phyloP scores from a whole-genome alignment of 2,797 vertebrate genomes.

The Clarias platycephalus region DNA sequence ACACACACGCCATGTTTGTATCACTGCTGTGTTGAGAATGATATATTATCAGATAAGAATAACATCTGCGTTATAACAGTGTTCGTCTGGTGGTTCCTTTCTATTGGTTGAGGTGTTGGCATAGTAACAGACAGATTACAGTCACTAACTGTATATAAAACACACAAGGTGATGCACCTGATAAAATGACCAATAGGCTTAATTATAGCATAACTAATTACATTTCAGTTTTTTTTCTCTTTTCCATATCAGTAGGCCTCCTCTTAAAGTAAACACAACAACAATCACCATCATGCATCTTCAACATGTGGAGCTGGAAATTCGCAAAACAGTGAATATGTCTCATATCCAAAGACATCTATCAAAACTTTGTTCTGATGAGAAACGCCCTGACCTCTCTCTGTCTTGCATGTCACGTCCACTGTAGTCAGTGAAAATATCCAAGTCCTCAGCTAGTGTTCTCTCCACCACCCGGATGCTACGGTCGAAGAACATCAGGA shows the following conservation, averaged over 20 bases:
- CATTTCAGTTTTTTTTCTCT: neutral
- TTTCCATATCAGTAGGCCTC: neutral
- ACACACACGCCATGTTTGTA: neutral
- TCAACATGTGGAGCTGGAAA: neutral
- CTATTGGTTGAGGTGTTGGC: neutral
- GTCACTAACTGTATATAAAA: neutral
- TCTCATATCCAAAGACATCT: neutral
- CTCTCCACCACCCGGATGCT: conserved; percentile 83
- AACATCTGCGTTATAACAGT: neutral
- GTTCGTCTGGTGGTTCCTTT: neutral
- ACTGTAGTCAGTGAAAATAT: conserved; percentile 89
- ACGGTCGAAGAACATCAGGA: conserved; percentile 84
- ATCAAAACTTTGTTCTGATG: neutral
- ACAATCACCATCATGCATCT: neutral
- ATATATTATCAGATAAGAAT: no score
- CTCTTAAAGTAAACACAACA: neutral
- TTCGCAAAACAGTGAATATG: neutral
- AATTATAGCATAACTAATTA: neutral
- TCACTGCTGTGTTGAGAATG: neutral
- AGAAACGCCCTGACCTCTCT: conserved; percentile 76
- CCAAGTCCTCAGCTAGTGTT: conserved; percentile 82
- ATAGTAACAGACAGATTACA: neutral
- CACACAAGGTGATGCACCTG: neutral
- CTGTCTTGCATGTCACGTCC: conserved; percentile 84
- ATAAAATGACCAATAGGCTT: neutral